These are phyloP conservation scores for Cladopsammia gracilis DNA, from an alignment of 64 coral and sea anemone genomes.

Conservation along the genomic window DNA sequence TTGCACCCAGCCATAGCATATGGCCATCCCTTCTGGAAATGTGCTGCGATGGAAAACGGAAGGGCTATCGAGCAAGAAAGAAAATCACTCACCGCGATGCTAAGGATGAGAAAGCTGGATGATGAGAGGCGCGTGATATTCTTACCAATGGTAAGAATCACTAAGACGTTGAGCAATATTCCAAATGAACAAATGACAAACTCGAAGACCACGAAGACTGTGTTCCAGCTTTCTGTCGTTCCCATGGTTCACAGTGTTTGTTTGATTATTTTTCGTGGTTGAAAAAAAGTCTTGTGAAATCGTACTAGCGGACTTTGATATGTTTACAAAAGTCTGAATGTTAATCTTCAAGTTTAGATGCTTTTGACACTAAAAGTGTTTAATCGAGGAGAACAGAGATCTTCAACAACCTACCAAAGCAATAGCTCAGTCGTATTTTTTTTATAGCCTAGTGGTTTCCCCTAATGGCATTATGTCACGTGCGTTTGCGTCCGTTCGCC, in stretches of 20 bases:
- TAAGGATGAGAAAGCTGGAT: slow-evolving; percentile 52
- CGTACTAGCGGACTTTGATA: no score
- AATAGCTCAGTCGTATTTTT: no score
- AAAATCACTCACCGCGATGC: slow-evolving; percentile 44
- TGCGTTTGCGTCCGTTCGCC: no score
- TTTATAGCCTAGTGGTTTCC: no score
- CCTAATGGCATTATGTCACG: no score
- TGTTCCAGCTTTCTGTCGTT: not conserved
- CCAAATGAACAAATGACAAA: slow-evolving; percentile 11
- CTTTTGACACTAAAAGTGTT: no score
- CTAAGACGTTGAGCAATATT: slow-evolving; percentile 28
- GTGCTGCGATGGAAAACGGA: slow-evolving; percentile 41
- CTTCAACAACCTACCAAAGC: no score
- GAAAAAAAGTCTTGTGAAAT: no score
- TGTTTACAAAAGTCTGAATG: no score
- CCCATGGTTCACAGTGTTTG: not conserved
- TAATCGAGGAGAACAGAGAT: no score
- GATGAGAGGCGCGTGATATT: slow-evolving; percentile 12
- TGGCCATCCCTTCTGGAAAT: slow-evolving; percentile 26
- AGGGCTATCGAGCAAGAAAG: slow-evolving; percentile 56
- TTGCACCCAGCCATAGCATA: slow-evolving; percentile 28
- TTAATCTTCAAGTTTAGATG: no score
- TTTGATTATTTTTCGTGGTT: no score
- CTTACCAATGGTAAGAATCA: slow-evolving; percentile 35
- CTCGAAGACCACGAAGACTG: slow-evolving; percentile 2